A percentile compares a stretch with the other conserved stretches of the same genome.
Conservation (phyloP, 2,113 vertebrate genomes). For the Fregata magnificens region DNA sequence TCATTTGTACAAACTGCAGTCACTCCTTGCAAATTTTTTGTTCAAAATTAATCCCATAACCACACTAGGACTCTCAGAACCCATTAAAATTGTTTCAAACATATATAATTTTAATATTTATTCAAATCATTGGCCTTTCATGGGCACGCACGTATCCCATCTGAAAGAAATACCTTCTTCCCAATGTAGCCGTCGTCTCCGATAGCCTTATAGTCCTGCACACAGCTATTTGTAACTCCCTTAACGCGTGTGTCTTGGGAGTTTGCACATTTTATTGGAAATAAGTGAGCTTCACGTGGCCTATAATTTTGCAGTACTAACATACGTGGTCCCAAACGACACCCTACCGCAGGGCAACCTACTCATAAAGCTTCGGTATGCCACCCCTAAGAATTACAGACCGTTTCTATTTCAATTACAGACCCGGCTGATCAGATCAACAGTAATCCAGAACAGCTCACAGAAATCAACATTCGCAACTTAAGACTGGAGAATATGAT, state of each 20-base stretch:
- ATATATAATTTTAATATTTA: neutral
- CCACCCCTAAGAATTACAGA: neutral
- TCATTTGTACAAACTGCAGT: neutral
- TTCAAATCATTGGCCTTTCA: neutral
- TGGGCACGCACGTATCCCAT: neutral
- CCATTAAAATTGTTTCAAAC: neutral
- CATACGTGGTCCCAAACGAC: neutral
- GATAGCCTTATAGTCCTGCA: neutral
- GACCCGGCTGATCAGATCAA: fast-evolving
- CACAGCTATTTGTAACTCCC: neutral
- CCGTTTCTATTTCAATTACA: neutral
- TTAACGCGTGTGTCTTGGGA: neutral
- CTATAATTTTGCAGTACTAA: neutral
- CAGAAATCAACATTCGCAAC: neutral
- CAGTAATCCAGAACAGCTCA: neutral
- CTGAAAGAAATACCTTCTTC: neutral
- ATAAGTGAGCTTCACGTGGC: neutral
- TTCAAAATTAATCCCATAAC: neutral
- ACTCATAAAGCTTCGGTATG: neutral
- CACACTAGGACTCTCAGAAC: neutral
- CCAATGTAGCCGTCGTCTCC: fast-evolving
- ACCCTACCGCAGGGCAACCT: neutral
- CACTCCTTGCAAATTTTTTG: neutral
- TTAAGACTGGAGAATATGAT: neutral
- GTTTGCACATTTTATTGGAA: neutral